A percentile compares a stretch with the other conserved stretches of the same genome.
Evolutionary conservation across 2,797 vertebrate genomes (phyloP).

Genomic region (Dermochelys coriacea): DNA sequence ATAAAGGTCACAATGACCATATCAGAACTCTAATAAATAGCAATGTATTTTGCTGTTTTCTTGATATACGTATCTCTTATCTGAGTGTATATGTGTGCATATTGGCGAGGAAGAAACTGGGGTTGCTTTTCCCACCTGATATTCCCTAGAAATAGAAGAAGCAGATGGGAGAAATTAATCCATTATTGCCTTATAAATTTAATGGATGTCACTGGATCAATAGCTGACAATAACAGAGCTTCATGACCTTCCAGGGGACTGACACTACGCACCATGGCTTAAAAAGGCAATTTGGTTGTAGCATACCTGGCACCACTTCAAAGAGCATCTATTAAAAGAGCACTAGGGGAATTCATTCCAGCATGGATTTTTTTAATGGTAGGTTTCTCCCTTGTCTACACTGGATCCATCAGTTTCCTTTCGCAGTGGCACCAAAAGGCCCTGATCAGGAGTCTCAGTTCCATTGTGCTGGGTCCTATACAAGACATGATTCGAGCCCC

Average conservation of each 20-base stretch:
- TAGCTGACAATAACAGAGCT: neutral
- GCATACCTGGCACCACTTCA: neutral
- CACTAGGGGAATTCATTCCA: neutral
- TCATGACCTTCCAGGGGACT: neutral
- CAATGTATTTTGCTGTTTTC: neutral
- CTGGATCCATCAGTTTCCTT: neutral
- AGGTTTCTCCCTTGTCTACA: neutral
- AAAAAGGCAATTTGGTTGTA: neutral
- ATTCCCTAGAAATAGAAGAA: neutral
- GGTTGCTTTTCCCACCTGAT: neutral
- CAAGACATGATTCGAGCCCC: neutral
- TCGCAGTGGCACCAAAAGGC: neutral
- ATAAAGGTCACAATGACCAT: neutral
- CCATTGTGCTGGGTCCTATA: neutral
- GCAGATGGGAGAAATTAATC: neutral
- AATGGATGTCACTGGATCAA: neutral
- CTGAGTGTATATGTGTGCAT: neutral
- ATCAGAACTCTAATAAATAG: neutral
- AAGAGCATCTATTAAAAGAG: neutral
- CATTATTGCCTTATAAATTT: neutral
- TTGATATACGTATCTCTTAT: neutral
- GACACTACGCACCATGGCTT: neutral
- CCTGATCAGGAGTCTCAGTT: neutral
- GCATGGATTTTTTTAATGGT: neutral
- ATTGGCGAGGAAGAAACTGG: neutral